Base-by-base conservation (phyloP, 2,797 vertebrate species). In the Acipenser oxyrinchus region DNA sequence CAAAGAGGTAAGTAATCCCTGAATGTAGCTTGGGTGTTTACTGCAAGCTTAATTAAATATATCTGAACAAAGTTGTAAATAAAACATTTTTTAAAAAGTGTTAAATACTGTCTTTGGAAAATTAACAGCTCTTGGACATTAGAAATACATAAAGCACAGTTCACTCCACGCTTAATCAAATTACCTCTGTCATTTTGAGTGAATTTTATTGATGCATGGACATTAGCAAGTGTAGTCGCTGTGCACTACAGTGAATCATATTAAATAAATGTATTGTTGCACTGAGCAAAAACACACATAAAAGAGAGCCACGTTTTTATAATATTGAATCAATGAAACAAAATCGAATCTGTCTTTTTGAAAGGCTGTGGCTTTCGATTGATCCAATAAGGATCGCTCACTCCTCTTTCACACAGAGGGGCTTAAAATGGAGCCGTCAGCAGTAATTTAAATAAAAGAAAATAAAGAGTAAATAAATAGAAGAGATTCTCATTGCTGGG, bases 371-470 rank as follows among this genome's bases (percentile, higher is more conserved):
- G 13, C 73, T 69, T 37, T 70, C 75, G 80, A 81, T 83, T 84
- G 86, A 88, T 82, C 76, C 67, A 8, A 66, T 71, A 74, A 81
- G 75, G 77, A 76, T 75, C 63, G 75, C 69, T 68, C 80, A n/a
- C 15, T 63, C 71, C 57, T 68, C 72, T 10, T 59, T 51, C 18
- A n/a, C 8, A n/a, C n/a, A 9, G 49, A 18, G 15, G 77, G 75
- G 76, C 74, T 82, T 82, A 86, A 88, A 83, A 92, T 92, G 91
- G 91, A 93, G 93, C 89, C 90, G 90, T 94, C 92, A 93, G 86
- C 85, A 83, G 82, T 79, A 66, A 76, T 84, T 82, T 85, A 79
- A 89, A 89, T 90, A 77, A 79, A 80, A 79, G 84, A 87, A 86
- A 80, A 81, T 57, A 0, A 79, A 87, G 86, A 89, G 87, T 89